phyloP scores from a whole-genome alignment of 2,888 invertebrate genomes.

The Theodoxus fluviatilis region DNA sequence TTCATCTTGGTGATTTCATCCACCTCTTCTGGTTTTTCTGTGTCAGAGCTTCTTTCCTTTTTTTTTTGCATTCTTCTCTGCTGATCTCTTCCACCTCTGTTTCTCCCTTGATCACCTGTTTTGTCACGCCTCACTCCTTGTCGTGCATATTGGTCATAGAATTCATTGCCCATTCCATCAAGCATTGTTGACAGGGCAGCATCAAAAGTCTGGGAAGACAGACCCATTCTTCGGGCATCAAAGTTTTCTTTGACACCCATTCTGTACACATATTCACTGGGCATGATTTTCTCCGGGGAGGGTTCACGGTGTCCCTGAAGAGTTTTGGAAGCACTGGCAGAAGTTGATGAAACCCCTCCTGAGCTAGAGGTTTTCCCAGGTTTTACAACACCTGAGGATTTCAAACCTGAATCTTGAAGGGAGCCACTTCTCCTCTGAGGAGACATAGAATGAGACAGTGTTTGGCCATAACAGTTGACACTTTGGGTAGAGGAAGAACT shows the following conservation, averaged over 20 bases:
- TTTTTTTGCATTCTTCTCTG: no score
- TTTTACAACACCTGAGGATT: constrained; percentile 3
- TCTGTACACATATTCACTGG: constrained; percentile 49
- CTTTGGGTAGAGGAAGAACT: no score
- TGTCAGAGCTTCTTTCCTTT: no score
- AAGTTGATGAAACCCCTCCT: no score
- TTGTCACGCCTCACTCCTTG: no score
- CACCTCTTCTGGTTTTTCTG: no score
- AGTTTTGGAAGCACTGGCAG: no score
- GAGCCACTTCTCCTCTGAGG: no score
- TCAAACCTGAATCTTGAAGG: not conserved
- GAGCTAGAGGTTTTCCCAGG: no score
- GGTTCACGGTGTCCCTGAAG: no score
- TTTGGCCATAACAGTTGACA: no score
- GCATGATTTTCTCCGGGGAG: constrained; percentile 37
- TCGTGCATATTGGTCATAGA: constrained; percentile 51
- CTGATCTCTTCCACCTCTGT: no score
- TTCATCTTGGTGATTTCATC: constrained; percentile 25
- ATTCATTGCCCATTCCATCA: constrained; percentile 37
- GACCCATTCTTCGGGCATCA: constrained; percentile 53
- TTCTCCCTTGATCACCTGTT: constrained; percentile 1
- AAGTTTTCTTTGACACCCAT: constrained; percentile 44
- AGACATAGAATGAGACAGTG: constrained; percentile 23
- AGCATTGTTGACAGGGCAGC: constrained; percentile 51
- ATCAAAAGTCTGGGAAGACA: constrained; percentile 53